These are phyloP conservation scores for Strigamia crassipes DNA, from an alignment of 2,888 invertebrate genomes.

Conservation along the genomic window DNA sequence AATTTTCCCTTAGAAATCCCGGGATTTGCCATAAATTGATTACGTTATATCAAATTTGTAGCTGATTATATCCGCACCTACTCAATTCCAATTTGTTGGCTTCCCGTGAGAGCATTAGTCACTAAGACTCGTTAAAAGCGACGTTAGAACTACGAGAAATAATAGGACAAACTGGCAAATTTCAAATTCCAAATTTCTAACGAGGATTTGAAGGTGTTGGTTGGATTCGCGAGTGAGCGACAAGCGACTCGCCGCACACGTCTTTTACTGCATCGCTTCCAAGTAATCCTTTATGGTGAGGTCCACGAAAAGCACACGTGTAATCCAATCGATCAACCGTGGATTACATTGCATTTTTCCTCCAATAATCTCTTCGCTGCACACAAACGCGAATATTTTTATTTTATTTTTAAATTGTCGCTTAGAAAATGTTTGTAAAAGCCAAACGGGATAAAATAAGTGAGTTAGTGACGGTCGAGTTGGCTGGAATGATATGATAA, in stretches of 20 bases:
- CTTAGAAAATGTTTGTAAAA: background rate
- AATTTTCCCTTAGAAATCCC: background rate
- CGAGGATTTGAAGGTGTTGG: background rate
- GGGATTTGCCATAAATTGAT: background rate
- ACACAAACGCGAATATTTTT: background rate
- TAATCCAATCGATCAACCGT: conserved; percentile 38
- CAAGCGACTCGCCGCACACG: conserved; percentile 16
- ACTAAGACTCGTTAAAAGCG: no score
- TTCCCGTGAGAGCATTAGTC: no score
- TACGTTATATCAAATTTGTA: no score
- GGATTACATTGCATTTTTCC: conserved; percentile 36
- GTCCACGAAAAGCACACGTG: conserved; percentile 30
- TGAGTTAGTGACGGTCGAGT: background rate
- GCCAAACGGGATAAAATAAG: conserved; percentile 1
- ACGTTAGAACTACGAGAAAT: background rate
- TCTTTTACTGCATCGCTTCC: conserved; percentile 35
- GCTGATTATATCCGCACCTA: background rate
- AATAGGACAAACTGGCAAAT: background rate
- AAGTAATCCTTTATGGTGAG: conserved; percentile 34
- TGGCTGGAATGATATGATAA: background rate
- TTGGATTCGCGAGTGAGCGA: conserved; percentile 2
- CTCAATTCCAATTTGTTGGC: background rate
- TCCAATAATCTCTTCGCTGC: conserved; percentile 23
- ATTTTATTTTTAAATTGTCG: background rate
- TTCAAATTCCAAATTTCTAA: background rate